These are phyloP conservation scores for Calyptommatus sinebrachiatus DNA, from an alignment of 2,113 vertebrate species.

Conservation along the genomic window DNA sequence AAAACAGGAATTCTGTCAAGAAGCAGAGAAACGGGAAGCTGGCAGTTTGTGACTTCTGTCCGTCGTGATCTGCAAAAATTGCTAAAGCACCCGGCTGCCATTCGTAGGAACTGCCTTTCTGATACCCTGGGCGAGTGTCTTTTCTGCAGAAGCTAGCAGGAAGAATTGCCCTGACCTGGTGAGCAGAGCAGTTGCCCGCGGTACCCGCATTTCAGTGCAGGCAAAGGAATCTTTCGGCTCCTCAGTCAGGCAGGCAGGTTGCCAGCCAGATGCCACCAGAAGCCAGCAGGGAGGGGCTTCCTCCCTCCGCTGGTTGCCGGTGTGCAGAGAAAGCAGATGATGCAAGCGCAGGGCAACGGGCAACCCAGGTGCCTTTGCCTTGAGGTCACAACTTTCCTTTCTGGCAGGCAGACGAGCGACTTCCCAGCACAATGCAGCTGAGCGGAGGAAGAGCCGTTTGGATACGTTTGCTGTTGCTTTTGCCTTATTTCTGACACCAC, in stretches of 20 bases:
- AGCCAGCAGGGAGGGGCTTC: neutral
- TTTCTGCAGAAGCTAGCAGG: too few species aligned
- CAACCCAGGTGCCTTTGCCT: neutral
- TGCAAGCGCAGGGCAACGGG: neutral
- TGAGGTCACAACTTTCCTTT: neutral
- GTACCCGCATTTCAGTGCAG: neutral
- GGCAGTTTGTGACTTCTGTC: neutral
- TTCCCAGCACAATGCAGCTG: neutral
- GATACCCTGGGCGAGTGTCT: neutral
- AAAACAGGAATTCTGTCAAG: too few species aligned
- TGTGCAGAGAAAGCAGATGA: neutral
- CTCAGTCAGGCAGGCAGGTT: too few species aligned
- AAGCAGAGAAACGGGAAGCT: too few species aligned
- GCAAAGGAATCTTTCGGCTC: accelerated
- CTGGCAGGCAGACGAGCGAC: too few species aligned
- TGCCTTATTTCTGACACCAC: too few species aligned
- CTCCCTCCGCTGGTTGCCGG: neutral
- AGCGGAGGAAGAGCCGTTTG: too few species aligned
- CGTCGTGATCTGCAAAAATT: neutral
- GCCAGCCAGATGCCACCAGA: too few species aligned
- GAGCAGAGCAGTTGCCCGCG: too few species aligned
- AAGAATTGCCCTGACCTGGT: too few species aligned
- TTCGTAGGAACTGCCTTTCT: too few species aligned
- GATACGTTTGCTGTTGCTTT: too few species aligned
- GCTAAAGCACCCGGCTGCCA: neutral